These are phyloP conservation scores for Diglossa cyanea DNA, from an alignment of 2,797 vertebrate species.

Conservation along the genomic window DNA sequence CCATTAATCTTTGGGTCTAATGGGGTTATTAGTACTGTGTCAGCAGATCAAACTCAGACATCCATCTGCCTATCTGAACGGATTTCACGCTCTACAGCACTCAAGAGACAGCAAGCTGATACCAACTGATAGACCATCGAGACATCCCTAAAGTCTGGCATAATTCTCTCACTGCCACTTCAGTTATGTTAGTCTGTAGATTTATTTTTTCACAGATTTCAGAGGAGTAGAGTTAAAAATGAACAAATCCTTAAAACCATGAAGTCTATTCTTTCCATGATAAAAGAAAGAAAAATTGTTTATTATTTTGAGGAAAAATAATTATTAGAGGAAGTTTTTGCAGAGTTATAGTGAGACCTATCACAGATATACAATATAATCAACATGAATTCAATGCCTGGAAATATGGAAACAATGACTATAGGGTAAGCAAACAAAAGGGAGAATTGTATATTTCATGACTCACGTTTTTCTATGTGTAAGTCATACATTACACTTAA, in stretches of 20 bases:
- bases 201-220: background rate
- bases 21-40: constrained; percentile 13
- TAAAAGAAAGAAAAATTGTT: background rate
- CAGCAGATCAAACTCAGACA: constrained; percentile 16
- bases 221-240: background rate
- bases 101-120: constrained; percentile 35
- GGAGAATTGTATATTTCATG: background rate
- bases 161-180: background rate
- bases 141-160: background rate
- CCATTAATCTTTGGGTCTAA: constrained; percentile 19
- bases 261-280: background rate
- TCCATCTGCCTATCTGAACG: constrained; percentile 19
- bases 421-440: background rate
- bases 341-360: background rate
- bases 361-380: background rate
- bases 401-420: background rate
- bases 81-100: background rate
- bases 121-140: background rate
- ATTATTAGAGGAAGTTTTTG: background rate
- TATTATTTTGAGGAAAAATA: background rate
- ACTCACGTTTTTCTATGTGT: background rate
- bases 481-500: background rate
- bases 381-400: background rate
- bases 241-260: background rate
- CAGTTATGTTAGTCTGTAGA: background rate